Evolutionary conservation across 2,113 vertebrate species (phyloP).

Genomic region (Empidonax alnorum): DNA sequence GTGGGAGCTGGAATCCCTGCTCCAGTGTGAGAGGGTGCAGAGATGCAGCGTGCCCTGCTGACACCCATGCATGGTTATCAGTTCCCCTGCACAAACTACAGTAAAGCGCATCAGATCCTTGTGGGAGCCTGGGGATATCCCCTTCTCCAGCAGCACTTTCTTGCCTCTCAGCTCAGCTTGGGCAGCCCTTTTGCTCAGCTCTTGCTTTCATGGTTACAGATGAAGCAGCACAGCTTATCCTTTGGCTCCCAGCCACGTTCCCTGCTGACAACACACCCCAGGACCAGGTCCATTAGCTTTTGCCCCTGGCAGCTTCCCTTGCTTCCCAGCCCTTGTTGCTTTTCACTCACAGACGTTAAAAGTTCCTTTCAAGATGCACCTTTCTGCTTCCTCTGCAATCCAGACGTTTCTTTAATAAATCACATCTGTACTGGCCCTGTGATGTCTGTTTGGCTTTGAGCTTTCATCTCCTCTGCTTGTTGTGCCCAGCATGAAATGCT

Average conservation of each 20-base stretch:
- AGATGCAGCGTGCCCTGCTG: rapidly evolving
- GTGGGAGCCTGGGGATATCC: background rate
- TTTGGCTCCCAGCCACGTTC: background rate
- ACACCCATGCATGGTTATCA: rapidly evolving
- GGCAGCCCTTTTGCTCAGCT: background rate
- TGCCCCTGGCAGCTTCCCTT: slow-evolving; percentile 20
- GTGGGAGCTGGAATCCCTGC: background rate
- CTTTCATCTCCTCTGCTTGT: slow-evolving; percentile 31
- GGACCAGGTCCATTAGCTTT: slow-evolving; percentile 28
- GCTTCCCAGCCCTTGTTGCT: background rate
- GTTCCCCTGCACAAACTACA: background rate
- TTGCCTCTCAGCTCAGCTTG: background rate
- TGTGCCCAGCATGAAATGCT: slow-evolving; percentile 15
- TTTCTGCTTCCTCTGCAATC: slow-evolving; percentile 48
- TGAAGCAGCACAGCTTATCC: background rate
- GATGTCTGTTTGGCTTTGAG: slow-evolving; percentile 25
- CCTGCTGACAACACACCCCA: background rate
- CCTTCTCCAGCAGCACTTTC: background rate
- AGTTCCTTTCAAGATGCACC: slow-evolving; percentile 43
- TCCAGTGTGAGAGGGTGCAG: background rate
- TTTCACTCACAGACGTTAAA: slow-evolving; percentile 15
- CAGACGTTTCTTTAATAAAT: slow-evolving; percentile 57
- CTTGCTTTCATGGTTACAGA: background rate
- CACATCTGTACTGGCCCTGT: slow-evolving; percentile 19
- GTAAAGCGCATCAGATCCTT: background rate